Evolutionary conservation across 1,140 invertebrate species (phyloP).

Genomic region (Scaptomyza graminum): DNA sequence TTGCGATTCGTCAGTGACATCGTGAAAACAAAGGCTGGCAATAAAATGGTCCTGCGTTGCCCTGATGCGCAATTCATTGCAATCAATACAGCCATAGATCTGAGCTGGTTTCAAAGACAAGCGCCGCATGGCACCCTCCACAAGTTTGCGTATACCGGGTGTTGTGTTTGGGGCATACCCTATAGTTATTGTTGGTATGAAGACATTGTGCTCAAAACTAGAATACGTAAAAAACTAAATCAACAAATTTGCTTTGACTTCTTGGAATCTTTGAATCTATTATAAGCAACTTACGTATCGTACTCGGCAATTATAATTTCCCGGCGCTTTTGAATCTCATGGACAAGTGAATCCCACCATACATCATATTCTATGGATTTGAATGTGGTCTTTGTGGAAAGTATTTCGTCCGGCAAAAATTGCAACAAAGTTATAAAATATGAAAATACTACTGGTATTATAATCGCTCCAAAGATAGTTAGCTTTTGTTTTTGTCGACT

Average conservation of each 20-base stretch:
- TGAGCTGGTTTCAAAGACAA: slow-evolving; percentile 1
- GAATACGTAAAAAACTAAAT: not conserved
- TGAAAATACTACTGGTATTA: slow-evolving; percentile 13
- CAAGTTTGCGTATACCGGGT: slow-evolving; percentile 14
- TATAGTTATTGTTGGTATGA: slow-evolving; percentile 34
- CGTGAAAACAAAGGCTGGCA: slow-evolving; percentile 49
- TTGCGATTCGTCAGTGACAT: slow-evolving; percentile 9
- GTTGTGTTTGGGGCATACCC: slow-evolving; percentile 41
- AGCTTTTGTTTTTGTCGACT: slow-evolving; percentile 15
- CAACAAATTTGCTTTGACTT: not conserved
- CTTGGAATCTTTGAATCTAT: not conserved
- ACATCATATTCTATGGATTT: not conserved
- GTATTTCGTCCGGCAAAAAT: not conserved
- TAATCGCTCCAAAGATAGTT: not conserved
- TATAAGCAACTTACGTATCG: slow-evolving; percentile 14
- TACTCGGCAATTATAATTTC: slow-evolving; percentile 11
- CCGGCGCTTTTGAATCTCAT: slow-evolving; percentile 7
- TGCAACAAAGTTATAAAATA: slow-evolving; percentile 3
- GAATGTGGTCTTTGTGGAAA: no score
- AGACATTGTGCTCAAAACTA: slow-evolving; percentile 44
- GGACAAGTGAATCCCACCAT: slow-evolving; percentile 24
- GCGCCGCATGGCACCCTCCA: not conserved
- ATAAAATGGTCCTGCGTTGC: slow-evolving; percentile 33
- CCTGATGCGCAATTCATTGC: slow-evolving; percentile 20
- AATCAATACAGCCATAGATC: slow-evolving; percentile 10